Base-by-base conservation (phyloP, 2,888 invertebrate genomes). In the Caenorhabditis sulstoni region DNA sequence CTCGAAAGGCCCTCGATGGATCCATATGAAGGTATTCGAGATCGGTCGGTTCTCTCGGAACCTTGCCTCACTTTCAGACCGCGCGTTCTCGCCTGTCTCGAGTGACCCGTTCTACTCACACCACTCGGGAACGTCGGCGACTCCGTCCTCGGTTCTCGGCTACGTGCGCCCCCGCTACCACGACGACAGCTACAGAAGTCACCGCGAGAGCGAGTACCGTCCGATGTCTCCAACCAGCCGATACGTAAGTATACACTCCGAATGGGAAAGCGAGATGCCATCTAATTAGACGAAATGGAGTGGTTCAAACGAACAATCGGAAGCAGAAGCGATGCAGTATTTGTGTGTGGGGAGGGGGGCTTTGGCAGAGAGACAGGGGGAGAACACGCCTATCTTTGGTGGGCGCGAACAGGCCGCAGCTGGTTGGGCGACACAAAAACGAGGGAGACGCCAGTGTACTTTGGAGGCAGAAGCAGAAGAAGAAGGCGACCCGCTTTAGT, bases 151-250 rank as follows among this genome's bases (percentile, higher is more conserved):
- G 1, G 61, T 53, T 52, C 70, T 80, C n/a, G 76, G 75, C 44
- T 85, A 85, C 62, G 79, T 81, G 22, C 75, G 85, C 16, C 82
- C 85, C 18, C 75, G 85, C 18, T 83, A 79, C 49, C 83, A 85
- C 62, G 83, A 85, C 53, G 83, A 80, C 52, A 79, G 70, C 35
- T 85, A 85, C 62, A 78, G 85, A 45, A 71, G 18, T 23, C 74
- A 76, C 58, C 59, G 66, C 14, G 50, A 64, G 12, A 62, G 64
- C 61, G 76, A 76, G 16, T 71, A 71, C 58, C 61, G 74, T 49
- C 55, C 74, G 23, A 57, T 70, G 65, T 67, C 77, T 41, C 77
- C 77, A 44, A 66, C 77, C n/a, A 81, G 57, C 57, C 71, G 66
- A 68, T 70, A 78, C 55, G 73, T 81, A 62, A 73, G 81, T 68